Evolutionary conservation across 1,140 invertebrate species (phyloP), one percentile per base, ranked within the genome.

Genomic region (Drosophila sulfurigaster): DNA sequence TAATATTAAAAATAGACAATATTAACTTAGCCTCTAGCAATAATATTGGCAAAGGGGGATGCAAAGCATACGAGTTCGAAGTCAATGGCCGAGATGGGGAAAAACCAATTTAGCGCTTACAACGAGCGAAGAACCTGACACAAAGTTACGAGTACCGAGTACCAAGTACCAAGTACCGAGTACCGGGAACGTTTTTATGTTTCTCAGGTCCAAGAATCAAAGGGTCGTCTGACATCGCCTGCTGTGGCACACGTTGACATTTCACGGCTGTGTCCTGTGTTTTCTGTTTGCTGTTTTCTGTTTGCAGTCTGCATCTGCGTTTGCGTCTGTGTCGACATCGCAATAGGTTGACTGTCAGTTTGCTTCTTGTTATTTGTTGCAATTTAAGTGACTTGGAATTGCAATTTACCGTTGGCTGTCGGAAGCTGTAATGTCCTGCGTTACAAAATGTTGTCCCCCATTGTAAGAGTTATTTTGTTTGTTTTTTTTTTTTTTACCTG

Each of bases 341-440:
- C 59, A 54, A 71, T 63, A 41, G 70, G 59, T 66, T 65, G 52
- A 70, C 82, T 86, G 82, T 87, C 83, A 82, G 67, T 76, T 79
- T 78, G 83, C 77, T 74, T 80, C 76, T 79, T 77, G 83, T 81
- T 88, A 88, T 88, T 88, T 88, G 83, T 88, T 88, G 83, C 83
- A 88, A 88, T 88, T 88, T 88, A 88, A 88, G 83, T 88, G 83
- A 88, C 83, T 88, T 88, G 83, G 83, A 88, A 88, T 88, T 88
- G 83, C 83, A 88, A 88, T 88, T 88, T 88, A 88, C 88, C 75
- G 83, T 69, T 73, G 74, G 41, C 76, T 62, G 52, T 78, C 71
- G 35, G 63, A 52, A 51, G 68, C 25, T 49, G 67, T 54, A 38
- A 38, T 38, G 35, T 38, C 35, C 35, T 38, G 7, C 2, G 7